Conservation (phyloP, 2,888 invertebrate genomes). For the Gibbula magus region DNA sequence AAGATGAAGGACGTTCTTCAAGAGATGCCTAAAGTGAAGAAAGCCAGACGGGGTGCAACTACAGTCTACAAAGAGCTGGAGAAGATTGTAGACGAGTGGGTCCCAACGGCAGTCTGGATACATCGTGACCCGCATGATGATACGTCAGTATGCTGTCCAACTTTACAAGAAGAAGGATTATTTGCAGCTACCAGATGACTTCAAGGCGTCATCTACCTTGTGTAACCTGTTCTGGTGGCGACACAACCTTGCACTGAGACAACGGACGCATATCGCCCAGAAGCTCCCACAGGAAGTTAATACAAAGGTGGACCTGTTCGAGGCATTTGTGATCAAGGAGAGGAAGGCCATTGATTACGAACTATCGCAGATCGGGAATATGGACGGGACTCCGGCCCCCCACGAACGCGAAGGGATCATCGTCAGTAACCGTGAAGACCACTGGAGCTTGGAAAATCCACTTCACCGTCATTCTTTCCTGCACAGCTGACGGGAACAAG, state of each 20-base stretch:
- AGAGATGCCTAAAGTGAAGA: too few relatives aligned
- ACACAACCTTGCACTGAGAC: not conserved
- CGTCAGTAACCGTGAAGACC: not conserved
- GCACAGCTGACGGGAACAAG: too few relatives aligned
- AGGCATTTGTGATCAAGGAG: not conserved
- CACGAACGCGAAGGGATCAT: not conserved
- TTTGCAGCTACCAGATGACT: too few relatives aligned
- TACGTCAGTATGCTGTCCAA: too few relatives aligned
- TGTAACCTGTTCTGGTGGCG: not conserved
- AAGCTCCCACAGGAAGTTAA: not conserved
- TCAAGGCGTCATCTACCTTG: not conserved
- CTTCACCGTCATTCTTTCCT: too few relatives aligned
- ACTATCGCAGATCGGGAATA: not conserved
- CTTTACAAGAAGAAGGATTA: too few relatives aligned
- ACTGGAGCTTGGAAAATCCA: not conserved
- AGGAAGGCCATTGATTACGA: not conserved
- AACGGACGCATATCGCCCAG: not conserved
- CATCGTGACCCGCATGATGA: too few relatives aligned
- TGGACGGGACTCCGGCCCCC: not conserved
- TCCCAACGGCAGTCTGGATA: too few relatives aligned
- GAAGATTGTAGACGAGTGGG: too few relatives aligned
- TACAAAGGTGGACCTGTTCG: not conserved
- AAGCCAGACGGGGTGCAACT: too few relatives aligned
- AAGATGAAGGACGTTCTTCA: too few relatives aligned
- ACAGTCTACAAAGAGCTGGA: too few relatives aligned